Evolutionary conservation across 2,888 invertebrate genomes (phyloP), one percentile per base, ranked within the genome.

Genomic region (Drosophila neoperkinsi): DNA sequence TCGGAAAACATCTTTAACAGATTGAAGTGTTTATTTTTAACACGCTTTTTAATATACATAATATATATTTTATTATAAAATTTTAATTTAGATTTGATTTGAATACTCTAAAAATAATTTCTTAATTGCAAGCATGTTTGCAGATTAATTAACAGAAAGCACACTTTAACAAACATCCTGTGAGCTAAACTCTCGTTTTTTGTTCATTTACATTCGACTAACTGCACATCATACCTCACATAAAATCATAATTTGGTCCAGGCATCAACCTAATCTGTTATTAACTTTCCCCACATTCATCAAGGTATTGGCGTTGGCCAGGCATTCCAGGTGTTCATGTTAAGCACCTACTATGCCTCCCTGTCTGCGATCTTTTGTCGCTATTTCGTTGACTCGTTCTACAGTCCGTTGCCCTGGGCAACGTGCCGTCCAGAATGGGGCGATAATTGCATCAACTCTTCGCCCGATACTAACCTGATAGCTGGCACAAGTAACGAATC

Each of bases 341-440:
- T 96, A 36, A 94, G 94, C 51, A 95, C 95, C 34, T 96, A 96
- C 88, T 96, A 96, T 90, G 95, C 95, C 74, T 94, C 95, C 36
- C 81, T 93, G 73, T 91, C 91, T 56, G 95, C 95, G 3, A 86
- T 96, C 65, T 95, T 95, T 21, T 91, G 95, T 36, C 95, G 94
- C 87, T 96, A 96, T 91, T 93, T 96, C 79, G 90, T 95, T 68
- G 94, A 94, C 69, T 96, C 96, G 30, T 96, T 96, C 91, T 93
- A 94, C 58, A 83, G 93, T 5, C 93, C 94, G n/a, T 91, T 96
- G 61, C 96, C 96, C 11, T 96, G 96, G 96, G 92, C 95, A 1
- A 85, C 92, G 25, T 96, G 96, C 84, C 92, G 94, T 43, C 86
- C 93, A 3, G 94, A 94, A 70, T 95, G 95, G 95, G 92, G 91